Evolutionary conservation across 1,140 invertebrate genomes (phyloP), one percentile per base, ranked within the genome.

Genomic region (Drosophila albomicans): DNA sequence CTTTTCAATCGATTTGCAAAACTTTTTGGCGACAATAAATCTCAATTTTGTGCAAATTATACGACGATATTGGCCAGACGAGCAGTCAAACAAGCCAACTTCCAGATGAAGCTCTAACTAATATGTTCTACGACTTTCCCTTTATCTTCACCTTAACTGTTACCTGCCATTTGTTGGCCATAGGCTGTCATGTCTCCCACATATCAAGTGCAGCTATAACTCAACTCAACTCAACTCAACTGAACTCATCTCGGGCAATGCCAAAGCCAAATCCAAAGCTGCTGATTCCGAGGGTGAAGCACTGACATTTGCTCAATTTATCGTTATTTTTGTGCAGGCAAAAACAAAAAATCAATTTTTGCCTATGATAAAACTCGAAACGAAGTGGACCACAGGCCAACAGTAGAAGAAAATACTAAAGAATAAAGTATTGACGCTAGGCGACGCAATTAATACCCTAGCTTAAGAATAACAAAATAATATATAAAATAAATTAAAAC

Each of bases 261-360:
- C 11, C 41, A 43, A 43, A 43, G 41, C 41, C 41, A 43, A 13
- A 79, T 64, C 63, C 52, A 59, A 46, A 59, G 43, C 56, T 43
- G 38, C 16, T n/a, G 56, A 58, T 45, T 25, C n/a, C 41, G 20
- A 20, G 35, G 38, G 13, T 11, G n/a, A 11, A 38, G 20, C 81
- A 77, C 70, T 88, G 85, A 88, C 85, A 88, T 88, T 82, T 88
- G 81, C 85, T 81, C 85, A 89, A 88, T 88, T 88, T 88, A 88
- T 88, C 85, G 85, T 89, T 88, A 81, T 88, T 81, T 88, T 66
- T 84, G 77, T 78, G 62, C 68, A 35, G 73, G 58, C 46, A 65
- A 65, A 77, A 78, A 84, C 68, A 48, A 88, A 84, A 89, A 88
- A 88, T 88, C 85, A 89, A 88, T 88, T 88, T 76, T 89, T 67